Evolutionary conservation across 2,888 invertebrate genomes (phyloP).

Genomic region (Pristionchus exspectatus): DNA sequence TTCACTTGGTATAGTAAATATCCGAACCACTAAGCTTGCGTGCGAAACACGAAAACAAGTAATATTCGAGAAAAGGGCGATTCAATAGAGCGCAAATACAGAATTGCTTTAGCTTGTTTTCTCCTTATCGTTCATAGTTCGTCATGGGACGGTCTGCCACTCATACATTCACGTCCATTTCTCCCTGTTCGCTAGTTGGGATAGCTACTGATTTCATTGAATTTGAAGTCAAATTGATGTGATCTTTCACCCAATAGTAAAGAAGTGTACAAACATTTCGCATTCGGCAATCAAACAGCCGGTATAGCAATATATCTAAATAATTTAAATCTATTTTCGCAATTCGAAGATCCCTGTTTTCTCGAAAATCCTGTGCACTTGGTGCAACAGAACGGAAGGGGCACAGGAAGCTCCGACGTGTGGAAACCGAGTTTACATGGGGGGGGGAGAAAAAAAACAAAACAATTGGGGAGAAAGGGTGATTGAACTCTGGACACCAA

Average conservation of each 20-base stretch:
- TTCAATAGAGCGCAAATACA: constrained; percentile 7
- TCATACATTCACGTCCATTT: too few relatives aligned
- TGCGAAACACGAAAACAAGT: not conserved
- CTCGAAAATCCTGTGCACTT: not conserved
- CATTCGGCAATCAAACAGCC: too few relatives aligned
- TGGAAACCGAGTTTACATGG: not conserved
- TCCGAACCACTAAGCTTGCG: not conserved
- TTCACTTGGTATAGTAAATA: not conserved
- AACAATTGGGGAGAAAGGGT: not conserved
- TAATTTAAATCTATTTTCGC: too few relatives aligned
- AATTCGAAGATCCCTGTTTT: not conserved
- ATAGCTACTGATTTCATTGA: too few relatives aligned
- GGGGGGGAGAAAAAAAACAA: not conserved
- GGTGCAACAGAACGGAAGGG: not conserved
- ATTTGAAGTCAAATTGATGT: too few relatives aligned
- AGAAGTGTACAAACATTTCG: too few relatives aligned
- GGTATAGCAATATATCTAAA: too few relatives aligned
- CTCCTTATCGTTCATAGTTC: not conserved
- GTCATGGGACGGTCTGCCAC: too few relatives aligned
- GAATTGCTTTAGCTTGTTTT: not conserved
- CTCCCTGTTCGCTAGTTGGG: too few relatives aligned
- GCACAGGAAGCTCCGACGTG: not conserved
- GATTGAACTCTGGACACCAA: not conserved
- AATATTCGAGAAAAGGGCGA: not conserved
- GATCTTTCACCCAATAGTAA: too few relatives aligned